Conservation (phyloP, 2,888 invertebrate species). For the Epinotia ramella region DNA sequence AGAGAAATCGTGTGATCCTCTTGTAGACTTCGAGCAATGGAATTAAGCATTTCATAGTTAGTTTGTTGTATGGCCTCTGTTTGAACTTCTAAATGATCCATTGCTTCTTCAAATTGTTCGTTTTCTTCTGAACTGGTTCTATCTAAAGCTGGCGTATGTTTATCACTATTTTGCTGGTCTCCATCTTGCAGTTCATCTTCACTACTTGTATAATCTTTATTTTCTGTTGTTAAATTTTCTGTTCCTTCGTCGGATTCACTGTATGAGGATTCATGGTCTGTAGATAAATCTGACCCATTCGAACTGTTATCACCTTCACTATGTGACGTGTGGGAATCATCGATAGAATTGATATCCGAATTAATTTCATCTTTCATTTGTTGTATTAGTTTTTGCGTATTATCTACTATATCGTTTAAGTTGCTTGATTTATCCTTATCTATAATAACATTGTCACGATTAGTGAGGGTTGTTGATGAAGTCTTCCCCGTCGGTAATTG, state of each 20-base stretch:
- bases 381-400: constrained; percentile 86
- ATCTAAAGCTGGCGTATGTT: constrained; percentile 48
- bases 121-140: constrained; percentile 80
- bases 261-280: constrained; percentile 80
- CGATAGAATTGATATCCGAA: constrained; percentile 84
- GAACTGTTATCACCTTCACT: constrained; percentile 76
- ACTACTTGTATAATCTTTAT: constrained; percentile 65
- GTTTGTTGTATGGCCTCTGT: constrained; percentile 71
- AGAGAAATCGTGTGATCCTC: constrained; percentile 70
- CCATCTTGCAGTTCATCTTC: constrained; percentile 62
- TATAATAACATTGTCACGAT: constrained; percentile 18
- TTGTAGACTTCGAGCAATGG: constrained; percentile 77
- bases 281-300: constrained; percentile 61
- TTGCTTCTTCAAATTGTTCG: constrained; percentile 80
- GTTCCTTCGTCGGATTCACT: constrained; percentile 74
- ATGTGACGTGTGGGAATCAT: constrained; percentile 74
- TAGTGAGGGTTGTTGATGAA: background rate
- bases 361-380: constrained; percentile 88
- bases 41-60: constrained; percentile 77
- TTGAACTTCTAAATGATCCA: constrained; percentile 76
- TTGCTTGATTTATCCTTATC: constrained; percentile 67
- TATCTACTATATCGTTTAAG: constrained; percentile 84
- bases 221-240: constrained; percentile 72
- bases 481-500: constrained; percentile 14
- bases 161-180: constrained; percentile 46